Base-by-base conservation (phyloP, 2,888 invertebrate species). In the Oscheius sp. region DNA sequence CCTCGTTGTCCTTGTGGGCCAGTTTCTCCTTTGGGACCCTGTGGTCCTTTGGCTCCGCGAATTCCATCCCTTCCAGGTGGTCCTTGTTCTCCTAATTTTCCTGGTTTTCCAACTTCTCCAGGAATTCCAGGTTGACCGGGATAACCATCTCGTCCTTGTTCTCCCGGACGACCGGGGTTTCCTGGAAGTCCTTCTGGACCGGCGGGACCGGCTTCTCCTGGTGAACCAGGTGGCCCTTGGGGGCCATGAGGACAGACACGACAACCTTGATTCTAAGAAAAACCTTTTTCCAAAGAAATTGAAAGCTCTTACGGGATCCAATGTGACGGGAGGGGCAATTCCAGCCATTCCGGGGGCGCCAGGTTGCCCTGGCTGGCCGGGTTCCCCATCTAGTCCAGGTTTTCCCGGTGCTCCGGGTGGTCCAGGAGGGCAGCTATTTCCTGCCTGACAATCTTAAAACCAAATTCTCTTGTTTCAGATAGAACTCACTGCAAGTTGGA, bases 221-320 rank as follows among this genome's bases (percentile, higher is more conserved):
- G 77, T n/a, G 78, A 71, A n/a, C 83, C 83, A 9, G 82, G 78
- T 14, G 76, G 77, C 30, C 83, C 83, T 12, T 79, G 77, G 20
- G 81, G 80, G 12, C 83, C 83, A 28, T 70, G 51, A n/a, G 83
- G 83, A 51, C 83, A 83, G 9, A 80, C 79, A 32, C 82, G 73
- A 67, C 80, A 81, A 44, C 78, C 78, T 50, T 80, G 80, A 56
- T 69, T 71, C 70, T n/a, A n/a, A n/a, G n/a, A n/a, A n/a, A n/a
- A n/a, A n/a, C n/a, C n/a, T n/a, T n/a, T 72, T 54, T 20, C 67
- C 67, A 47, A 50, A 30, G n/a, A 50, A 62, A 54, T 45, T 44
- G 72, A 77, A n/a, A n/a, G n/a, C n/a, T n/a, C n/a, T n/a, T n/a
- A n/a, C n/a, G 9, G 77, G 78, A 47, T 82, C 78, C 44, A 82